Base-by-base conservation (phyloP, 2,113 vertebrate genomes). In the Thalassoma bifasciatum region DNA sequence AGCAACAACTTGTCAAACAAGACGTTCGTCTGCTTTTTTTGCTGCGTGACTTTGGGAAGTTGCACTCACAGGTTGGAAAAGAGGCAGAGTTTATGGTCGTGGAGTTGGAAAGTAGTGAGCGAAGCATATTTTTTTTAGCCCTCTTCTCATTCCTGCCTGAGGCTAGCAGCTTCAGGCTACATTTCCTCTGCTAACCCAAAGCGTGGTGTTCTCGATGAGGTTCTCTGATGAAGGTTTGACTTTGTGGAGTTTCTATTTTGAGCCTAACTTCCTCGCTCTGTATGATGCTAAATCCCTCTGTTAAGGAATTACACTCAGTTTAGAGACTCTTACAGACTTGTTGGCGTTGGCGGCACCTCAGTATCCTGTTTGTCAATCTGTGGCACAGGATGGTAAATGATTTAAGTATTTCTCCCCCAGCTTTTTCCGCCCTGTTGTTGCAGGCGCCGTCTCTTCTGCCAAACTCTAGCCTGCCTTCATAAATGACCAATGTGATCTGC, bases 391-490 rank as follows among this genome's bases (percentile, higher is more conserved):
- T 30, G 24, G 22, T 53, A 47, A 77, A 66, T 57, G 42, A 30
- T 60, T 46, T 11, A 30, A 7, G 8, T 66, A 34, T 70, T 61
- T 65, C 49, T 30, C 21, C 23, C 62, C 0, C 12, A 50, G 42
- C 36, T 57, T 4, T 1, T 3, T 56, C 19, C 66, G 14, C 19
- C 62, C 26, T 65, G 21, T 50, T 72, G 63, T 36, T 59, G n/a
- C 34, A 37, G 56, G 47, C 56, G 21, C 16, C 4, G 1, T 62
- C 63, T 54, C 30, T 44, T 37, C 21, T 22, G 21, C 22, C 54
- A 78, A 40, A 37, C 58, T 30, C 53, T 23, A n/a, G n/a, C 60
- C 47, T 50, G 8, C 19, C 21, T 36, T 81, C 61, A 68, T 1
- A 57, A 72, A 66, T 37, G 44, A 38, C 36, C 42, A 0, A 17